Percentiles rank a stretch among this genome's conserved stretches.
Conservation (phyloP, 2,888 invertebrate genomes). For the Celastrina argiolus region DNA sequence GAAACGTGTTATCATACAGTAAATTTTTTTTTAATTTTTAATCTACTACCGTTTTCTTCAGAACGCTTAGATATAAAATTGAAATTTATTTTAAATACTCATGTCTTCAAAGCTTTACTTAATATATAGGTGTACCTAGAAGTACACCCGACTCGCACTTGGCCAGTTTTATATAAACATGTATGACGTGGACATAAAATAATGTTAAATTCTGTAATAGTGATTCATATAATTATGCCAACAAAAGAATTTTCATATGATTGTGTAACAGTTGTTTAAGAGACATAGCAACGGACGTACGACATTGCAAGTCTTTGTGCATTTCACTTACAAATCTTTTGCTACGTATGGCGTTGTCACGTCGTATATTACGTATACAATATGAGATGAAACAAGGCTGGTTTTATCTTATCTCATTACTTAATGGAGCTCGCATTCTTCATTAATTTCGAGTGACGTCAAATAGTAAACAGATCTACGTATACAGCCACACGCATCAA, state of each 20-base stretch:
- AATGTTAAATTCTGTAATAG: too few species aligned
- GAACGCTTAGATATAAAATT: too few species aligned
- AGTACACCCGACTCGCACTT: too few species aligned
- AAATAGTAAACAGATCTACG: background rate
- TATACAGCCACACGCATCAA: background rate
- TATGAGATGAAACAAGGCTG: background rate
- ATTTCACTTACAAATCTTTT: background rate
- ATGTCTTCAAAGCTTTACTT: too few species aligned
- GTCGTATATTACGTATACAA: background rate
- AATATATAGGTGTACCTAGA: too few species aligned
- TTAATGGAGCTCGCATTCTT: slow-evolving; percentile 3
- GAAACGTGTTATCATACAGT: too few species aligned
- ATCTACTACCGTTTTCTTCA: too few species aligned
- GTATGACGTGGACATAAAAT: too few species aligned
- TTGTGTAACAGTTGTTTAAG: background rate
- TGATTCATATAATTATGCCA: background rate
- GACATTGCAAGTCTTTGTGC: background rate
- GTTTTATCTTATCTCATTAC: slow-evolving; percentile 8
- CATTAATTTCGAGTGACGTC: slow-evolving; percentile 5
- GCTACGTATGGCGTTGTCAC: background rate
- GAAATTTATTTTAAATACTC: too few species aligned
- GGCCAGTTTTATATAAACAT: too few species aligned
- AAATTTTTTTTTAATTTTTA: too few species aligned
- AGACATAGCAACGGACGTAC: background rate
- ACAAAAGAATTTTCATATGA: background rate